Percentiles rank a stretch among this genome's conserved stretches.
Conservation (phyloP, 2,888 invertebrate genomes). For the Sinelater perroti region DNA sequence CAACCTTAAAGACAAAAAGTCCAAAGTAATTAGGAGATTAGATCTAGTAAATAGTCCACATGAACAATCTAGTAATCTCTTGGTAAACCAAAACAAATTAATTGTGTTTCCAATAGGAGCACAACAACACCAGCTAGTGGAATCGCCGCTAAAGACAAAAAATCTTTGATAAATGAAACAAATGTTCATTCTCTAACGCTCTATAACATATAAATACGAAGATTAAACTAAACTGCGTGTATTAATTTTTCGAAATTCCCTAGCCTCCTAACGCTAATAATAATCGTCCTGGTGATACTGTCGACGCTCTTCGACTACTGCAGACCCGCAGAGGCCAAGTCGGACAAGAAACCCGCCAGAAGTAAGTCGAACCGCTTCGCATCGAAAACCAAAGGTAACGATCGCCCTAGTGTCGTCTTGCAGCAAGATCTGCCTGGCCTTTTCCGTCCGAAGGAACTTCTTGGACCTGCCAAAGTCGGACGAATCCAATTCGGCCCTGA, state of each 20-base stretch:
- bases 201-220: too few relatives aligned
- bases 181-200: too few relatives aligned
- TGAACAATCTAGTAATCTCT: too few relatives aligned
- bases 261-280: conserved; percentile 51
- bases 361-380: conserved; percentile 2
- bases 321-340: conserved; percentile 45
- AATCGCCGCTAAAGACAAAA: too few relatives aligned
- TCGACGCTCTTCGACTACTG: conserved; percentile 55
- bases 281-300: conserved; percentile 51
- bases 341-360: conserved; percentile 5
- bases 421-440: conserved; percentile 47
- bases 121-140: too few relatives aligned
- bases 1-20: too few relatives aligned
- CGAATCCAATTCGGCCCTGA: conserved; percentile 59
- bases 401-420: not conserved
- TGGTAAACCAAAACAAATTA: too few relatives aligned
- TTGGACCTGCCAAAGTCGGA: conserved; percentile 60
- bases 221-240: too few relatives aligned
- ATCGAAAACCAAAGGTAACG: not conserved
- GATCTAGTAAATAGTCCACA: too few relatives aligned
- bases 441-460: conserved; percentile 55
- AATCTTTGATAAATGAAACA: too few relatives aligned
- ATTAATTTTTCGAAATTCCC: too few relatives aligned
- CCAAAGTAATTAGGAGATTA: too few relatives aligned
- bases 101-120: conserved; percentile 41